Evolutionary conservation across 2,888 invertebrate species (phyloP).

Genomic region (Noctua janthina): DNA sequence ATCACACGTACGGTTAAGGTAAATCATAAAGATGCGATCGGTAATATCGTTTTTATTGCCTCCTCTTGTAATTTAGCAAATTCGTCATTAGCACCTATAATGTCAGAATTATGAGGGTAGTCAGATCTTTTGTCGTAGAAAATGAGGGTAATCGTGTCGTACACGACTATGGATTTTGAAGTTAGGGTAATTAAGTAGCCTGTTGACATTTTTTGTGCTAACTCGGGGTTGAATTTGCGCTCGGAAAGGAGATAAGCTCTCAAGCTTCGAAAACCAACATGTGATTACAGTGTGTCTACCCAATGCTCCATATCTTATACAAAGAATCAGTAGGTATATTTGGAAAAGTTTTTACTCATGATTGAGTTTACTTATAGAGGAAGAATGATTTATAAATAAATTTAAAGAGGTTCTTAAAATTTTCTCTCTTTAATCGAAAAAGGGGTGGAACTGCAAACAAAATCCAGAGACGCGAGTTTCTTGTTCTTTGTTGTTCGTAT

Average conservation of each 20-base stretch:
- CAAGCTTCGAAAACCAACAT: constrained; percentile 23
- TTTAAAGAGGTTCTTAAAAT: constrained; percentile 35
- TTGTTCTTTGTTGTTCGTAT: constrained; percentile 84
- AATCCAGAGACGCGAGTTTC: constrained; percentile 78
- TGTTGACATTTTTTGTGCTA: constrained; percentile 35
- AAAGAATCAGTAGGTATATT: background rate
- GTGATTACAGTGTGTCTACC: constrained; percentile 4
- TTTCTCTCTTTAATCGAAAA: constrained; percentile 63
- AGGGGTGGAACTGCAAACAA: constrained; percentile 78
- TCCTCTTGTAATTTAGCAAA: constrained; percentile 62
- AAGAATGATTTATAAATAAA: constrained; percentile 15
- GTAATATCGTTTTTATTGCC: constrained; percentile 67
- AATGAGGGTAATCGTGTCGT: constrained; percentile 20
- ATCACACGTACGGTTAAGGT: constrained; percentile 64
- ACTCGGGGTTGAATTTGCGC: background rate
- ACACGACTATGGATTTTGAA: constrained; percentile 24
- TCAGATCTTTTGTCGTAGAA: constrained; percentile 41
- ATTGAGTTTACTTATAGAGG: background rate
- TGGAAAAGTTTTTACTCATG: background rate
- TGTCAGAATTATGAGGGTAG: constrained; percentile 33
- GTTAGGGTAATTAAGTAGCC: constrained; percentile 36
- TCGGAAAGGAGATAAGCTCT: constrained; percentile 13
- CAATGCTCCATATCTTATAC: background rate
- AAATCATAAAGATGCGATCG: constrained; percentile 67
- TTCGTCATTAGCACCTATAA: constrained; percentile 56